Percentiles rank a stretch among this genome's conserved stretches.
These are phyloP conservation scores for Caenorhabditis uteleia DNA, from an alignment of 2,888 invertebrate genomes.

Conservation along the genomic window DNA sequence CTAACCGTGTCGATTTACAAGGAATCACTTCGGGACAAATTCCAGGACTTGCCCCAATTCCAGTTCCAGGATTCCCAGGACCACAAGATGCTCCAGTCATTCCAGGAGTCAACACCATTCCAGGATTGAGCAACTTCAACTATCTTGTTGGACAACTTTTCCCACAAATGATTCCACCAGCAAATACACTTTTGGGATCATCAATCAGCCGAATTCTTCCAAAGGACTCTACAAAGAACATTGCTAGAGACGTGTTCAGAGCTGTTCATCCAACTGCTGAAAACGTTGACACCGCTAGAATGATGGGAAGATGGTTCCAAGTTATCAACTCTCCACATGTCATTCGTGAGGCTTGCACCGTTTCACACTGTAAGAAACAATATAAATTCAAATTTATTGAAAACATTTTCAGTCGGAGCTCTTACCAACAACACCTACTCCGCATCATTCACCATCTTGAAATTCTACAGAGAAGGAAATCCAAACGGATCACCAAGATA, in stretches of 20 bases:
- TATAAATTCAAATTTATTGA: not conserved
- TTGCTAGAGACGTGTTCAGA: constrained; percentile 69
- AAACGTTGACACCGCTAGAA: constrained; percentile 68
- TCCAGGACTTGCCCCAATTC: constrained; percentile 69
- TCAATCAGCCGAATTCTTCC: constrained; percentile 69
- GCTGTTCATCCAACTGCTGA: constrained; percentile 69
- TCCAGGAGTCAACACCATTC: constrained; percentile 70
- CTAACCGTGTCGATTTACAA: constrained; percentile 66
- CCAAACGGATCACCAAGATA: constrained; percentile 69
- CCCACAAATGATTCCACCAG: constrained; percentile 70
- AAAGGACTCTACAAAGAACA: constrained; percentile 69
- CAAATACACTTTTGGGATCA: constrained; percentile 69
- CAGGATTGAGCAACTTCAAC: constrained; percentile 70
- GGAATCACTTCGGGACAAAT: constrained; percentile 59
- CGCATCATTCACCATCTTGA: constrained; percentile 69
- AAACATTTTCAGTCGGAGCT: constrained; percentile 68
- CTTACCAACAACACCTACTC: constrained; percentile 70
- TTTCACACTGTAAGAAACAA: constrained; percentile 66
- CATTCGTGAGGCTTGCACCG: constrained; percentile 70
- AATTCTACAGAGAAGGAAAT: constrained; percentile 70
- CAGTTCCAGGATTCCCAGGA: constrained; percentile 67
- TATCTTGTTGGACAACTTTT: constrained; percentile 69
- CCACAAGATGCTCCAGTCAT: constrained; percentile 68
- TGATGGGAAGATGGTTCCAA: constrained; percentile 71
- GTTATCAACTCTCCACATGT: constrained; percentile 70